These are phyloP conservation scores for Phyllostomus hastatus DNA, from an alignment of 2,113 vertebrate species.

Conservation along the genomic window DNA sequence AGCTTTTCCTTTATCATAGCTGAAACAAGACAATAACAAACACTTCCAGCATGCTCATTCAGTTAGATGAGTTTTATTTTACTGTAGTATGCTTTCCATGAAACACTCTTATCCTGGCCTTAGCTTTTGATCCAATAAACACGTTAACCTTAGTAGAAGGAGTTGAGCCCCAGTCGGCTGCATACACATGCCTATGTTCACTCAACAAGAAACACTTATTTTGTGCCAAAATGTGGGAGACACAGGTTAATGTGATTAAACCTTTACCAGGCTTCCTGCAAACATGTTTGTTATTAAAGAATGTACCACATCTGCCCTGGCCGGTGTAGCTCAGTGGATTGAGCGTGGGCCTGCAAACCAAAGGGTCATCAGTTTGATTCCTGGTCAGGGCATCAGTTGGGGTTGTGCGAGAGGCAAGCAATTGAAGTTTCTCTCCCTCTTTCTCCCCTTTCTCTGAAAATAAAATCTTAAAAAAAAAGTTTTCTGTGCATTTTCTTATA, in stretches of 20 bases:
- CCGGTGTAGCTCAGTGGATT: no score
- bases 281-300: not conserved
- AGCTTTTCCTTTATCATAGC: not conserved
- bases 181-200: not conserved
- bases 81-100: not conserved
- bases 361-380: no score
- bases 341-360: no score
- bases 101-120: not conserved
- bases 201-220: not conserved
- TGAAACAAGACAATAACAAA: not conserved
- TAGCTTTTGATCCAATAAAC: not conserved
- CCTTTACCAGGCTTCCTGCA: not conserved
- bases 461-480: no score
- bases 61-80: not conserved
- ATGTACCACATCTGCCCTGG: not conserved
- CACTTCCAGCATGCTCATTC: not conserved
- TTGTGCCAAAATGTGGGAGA: not conserved
- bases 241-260: not conserved
- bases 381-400: no score
- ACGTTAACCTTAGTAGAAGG: not conserved
- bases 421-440: no score
- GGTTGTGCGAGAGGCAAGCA: no score
- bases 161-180: not conserved
- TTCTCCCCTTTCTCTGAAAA: no score
- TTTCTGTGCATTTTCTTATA: not conserved